Base-by-base conservation (phyloP, 2,797 vertebrate species). In the Ambastaia sidthimunki region DNA sequence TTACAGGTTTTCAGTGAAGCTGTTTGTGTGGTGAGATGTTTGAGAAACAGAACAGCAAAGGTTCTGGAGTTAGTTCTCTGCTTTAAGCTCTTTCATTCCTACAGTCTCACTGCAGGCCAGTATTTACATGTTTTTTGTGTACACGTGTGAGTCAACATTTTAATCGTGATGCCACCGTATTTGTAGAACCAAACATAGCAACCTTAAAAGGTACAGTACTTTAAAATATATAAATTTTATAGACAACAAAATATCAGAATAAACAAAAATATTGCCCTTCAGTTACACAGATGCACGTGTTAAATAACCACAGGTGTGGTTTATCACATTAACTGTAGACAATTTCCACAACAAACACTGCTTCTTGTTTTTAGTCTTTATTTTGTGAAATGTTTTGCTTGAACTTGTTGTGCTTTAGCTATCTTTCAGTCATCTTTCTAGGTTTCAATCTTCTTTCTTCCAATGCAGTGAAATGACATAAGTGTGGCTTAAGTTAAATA, bases 1-100 rank as follows among this genome's bases (percentile, higher is more conserved):
- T n/a, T n/a, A n/a, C n/a, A n/a, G n/a, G n/a, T n/a, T n/a, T n/a
- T n/a, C n/a, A 69, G 47, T 12, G 55, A 68, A 54, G 16, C 28
- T 55, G 19, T 71, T n/a, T 21, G 21, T 66, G 15, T 80, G 37
- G 7, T 59, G 41, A 69, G 68, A 65, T 31, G 18, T 72, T 76
- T 70, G 65, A 67, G 66, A 12, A 70, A 70, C 77, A 4, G 25
- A 11, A 50, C 19, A 16, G 25, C 57, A 54, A 19, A 74, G 50
- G 69, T 34, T 82, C 15, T 48, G 4, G 28, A 80, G 55, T 57
- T 77, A 80, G 80, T 83, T 63, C 65, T 63, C 55, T 60, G 31
- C 59, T 47, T 65, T 83, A 15, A 69, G 82, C 67, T 66, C 71
- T 70, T 28, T 18, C 37, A 50, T 72, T 74, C 71, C 18, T 25